These are phyloP conservation scores for Drosophila mercatorum DNA, from an alignment of 2,888 invertebrate genomes.

Conservation along the genomic window DNA sequence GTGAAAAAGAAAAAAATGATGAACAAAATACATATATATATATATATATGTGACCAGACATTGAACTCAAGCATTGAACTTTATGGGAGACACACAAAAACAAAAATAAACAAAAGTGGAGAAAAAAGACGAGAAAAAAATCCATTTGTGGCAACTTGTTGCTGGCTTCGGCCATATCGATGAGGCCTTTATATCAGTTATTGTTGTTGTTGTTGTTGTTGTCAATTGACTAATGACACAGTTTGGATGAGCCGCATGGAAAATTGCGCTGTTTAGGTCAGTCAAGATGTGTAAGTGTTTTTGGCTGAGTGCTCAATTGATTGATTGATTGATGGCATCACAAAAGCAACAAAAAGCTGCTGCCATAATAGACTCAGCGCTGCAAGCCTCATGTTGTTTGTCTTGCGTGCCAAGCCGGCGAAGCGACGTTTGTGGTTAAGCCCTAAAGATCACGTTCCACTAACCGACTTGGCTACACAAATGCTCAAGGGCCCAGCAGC, in stretches of 20 bases:
- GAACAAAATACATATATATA: constrained; percentile 9
- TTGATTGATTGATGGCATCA: constrained; percentile 30
- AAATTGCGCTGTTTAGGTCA: constrained; percentile 44
- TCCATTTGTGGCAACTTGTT: constrained; percentile 75
- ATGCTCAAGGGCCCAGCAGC: constrained; percentile 2
- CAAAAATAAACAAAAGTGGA: constrained; percentile 14
- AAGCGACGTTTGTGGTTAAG: constrained; percentile 8
- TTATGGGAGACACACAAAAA: constrained; percentile 17
- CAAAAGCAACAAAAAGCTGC: constrained; percentile 13
- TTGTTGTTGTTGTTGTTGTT: constrained; percentile 15
- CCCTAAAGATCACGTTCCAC: constrained; percentile 33
- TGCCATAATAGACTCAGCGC: constrained; percentile 8
- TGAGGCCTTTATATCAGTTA: constrained; percentile 11
- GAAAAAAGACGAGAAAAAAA: constrained; percentile 6
- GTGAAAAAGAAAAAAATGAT: constrained; percentile 7
- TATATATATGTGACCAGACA: constrained; percentile 32
- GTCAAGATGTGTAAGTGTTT: constrained; percentile 27
- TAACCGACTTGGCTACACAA: constrained; percentile 8
- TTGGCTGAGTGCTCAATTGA: constrained; percentile 40
- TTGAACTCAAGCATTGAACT: constrained; percentile 70
- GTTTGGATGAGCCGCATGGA: constrained; percentile 43
- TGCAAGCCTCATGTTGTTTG: constrained; percentile 4
- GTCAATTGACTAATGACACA: constrained; percentile 61
- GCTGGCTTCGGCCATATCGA: constrained; percentile 39
- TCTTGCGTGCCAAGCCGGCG: constrained; percentile 8